phyloP scores from a whole-genome alignment of 2,113 vertebrate species.

The Phoenicopterus ruber region DNA sequence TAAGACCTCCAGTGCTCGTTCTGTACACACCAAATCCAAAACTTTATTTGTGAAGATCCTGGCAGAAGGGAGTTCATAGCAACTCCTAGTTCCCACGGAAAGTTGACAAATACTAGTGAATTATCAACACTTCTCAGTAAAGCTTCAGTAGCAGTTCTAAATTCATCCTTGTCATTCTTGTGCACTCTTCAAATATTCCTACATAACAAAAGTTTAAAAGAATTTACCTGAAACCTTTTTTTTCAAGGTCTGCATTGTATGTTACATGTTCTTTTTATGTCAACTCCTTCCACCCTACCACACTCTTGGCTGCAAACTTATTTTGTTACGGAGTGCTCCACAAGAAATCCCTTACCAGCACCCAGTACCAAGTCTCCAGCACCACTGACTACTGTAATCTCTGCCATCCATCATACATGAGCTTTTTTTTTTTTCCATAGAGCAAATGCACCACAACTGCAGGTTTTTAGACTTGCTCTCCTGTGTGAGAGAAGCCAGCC shows the following conservation, averaged over 20 bases:
- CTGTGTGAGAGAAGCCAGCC: background rate
- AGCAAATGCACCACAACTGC: background rate
- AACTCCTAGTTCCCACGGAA: background rate
- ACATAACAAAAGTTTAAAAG: background rate
- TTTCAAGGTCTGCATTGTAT: background rate
- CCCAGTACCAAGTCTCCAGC: background rate
- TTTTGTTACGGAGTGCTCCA: rapidly evolving
- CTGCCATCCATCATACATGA: background rate
- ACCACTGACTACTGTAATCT: background rate
- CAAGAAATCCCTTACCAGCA: background rate
- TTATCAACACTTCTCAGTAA: background rate
- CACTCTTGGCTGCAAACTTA: background rate
- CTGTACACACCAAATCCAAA: background rate
- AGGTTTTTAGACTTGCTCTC: background rate
- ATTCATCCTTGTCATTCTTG: background rate
- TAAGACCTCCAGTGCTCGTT: background rate
- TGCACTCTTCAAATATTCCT: background rate
- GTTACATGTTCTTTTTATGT: background rate
- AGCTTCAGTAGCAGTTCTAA: background rate
- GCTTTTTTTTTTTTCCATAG: background rate
- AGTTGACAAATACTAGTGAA: background rate
- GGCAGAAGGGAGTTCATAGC: background rate
- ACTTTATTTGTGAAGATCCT: background rate
- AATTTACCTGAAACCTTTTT: background rate
- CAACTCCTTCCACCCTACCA: background rate